Conservation (phyloP, 2,888 invertebrate genomes). For the Ophion costatus region DNA sequence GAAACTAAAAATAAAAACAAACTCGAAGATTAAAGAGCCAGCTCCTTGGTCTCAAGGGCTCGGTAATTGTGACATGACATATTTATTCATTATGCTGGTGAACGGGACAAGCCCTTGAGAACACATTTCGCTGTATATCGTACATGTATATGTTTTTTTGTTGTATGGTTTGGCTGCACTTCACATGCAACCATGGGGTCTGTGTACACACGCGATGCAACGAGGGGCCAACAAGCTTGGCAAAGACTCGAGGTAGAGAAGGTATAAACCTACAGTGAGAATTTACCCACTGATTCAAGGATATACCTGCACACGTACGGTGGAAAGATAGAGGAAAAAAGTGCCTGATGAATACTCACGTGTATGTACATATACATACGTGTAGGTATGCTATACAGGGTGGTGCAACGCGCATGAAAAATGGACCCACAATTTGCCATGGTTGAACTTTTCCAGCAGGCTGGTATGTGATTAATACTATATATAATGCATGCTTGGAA, state of each 20-base stretch:
- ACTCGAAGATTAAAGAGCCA: background rate
- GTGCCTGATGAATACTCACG: constrained; percentile 7
- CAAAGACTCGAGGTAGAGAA: constrained; percentile 32
- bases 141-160: background rate
- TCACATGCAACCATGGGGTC: constrained; percentile 21
- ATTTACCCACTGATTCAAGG: constrained; percentile 56
- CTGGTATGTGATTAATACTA: background rate
- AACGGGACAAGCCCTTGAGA: constrained; percentile 48
- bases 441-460: background rate
- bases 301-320: constrained; percentile 51
- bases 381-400: background rate
- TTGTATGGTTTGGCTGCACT: constrained; percentile 28
- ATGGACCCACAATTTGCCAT: background rate
- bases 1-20: too few relatives aligned
- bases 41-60: constrained; percentile 17
- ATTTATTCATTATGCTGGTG: constrained; percentile 32
- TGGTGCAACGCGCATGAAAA: background rate
- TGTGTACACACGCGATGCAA: constrained; percentile 23
- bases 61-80: constrained; percentile 4
- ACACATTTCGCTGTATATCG: constrained; percentile 9
- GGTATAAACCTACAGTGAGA: constrained; percentile 41
- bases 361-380: background rate
- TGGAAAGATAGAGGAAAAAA: constrained; percentile 48
- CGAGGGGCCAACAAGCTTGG: constrained; percentile 14
- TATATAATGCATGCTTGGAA: background rate